Evolutionary conservation across 2,888 invertebrate genomes (phyloP).

Genomic region (Cremastinae sp.): DNA sequence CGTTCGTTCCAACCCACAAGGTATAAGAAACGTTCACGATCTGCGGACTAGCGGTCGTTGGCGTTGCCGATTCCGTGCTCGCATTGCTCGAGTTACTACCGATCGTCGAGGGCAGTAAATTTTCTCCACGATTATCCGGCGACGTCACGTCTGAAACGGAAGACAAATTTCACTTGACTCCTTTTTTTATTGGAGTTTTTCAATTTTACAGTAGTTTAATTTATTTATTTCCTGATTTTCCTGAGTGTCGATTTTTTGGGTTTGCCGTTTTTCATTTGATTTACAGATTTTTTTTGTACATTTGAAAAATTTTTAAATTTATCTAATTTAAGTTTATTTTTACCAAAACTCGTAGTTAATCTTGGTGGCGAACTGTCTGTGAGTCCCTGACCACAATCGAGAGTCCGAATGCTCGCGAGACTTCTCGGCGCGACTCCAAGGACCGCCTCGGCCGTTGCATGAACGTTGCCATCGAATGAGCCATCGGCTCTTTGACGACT

Average conservation of each 20-base stretch:
- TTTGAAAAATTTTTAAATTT: too few species aligned
- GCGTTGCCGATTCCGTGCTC: slow-evolving; percentile 50
- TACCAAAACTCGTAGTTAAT: slow-evolving; percentile 70
- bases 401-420: slow-evolving; percentile 84
- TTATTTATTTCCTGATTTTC: too few species aligned
- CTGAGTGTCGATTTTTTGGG: too few species aligned
- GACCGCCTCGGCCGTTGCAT: slow-evolving; percentile 89
- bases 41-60: slow-evolving; percentile 60
- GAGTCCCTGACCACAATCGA: slow-evolving; percentile 80
- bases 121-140: slow-evolving; percentile 66
- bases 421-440: slow-evolving; percentile 89
- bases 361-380: slow-evolving; percentile 70
- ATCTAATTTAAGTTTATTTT: too few species aligned
- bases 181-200: too few species aligned
- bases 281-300: too few species aligned
- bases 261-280: too few species aligned
- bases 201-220: too few species aligned
- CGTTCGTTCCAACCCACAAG: slow-evolving; percentile 93
- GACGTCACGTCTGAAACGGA: slow-evolving; percentile 63
- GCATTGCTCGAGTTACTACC: slow-evolving; percentile 54
- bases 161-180: background rate
- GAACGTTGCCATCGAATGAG: slow-evolving; percentile 88
- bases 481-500: slow-evolving; percentile 89
- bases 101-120: slow-evolving; percentile 55
- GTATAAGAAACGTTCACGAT: slow-evolving; percentile 88